Percentiles rank a stretch among this genome's conserved stretches.
These are phyloP conservation scores for Aphelinus atriplicis DNA, from an alignment of 1,140 invertebrate genomes.

Conservation along the genomic window DNA sequence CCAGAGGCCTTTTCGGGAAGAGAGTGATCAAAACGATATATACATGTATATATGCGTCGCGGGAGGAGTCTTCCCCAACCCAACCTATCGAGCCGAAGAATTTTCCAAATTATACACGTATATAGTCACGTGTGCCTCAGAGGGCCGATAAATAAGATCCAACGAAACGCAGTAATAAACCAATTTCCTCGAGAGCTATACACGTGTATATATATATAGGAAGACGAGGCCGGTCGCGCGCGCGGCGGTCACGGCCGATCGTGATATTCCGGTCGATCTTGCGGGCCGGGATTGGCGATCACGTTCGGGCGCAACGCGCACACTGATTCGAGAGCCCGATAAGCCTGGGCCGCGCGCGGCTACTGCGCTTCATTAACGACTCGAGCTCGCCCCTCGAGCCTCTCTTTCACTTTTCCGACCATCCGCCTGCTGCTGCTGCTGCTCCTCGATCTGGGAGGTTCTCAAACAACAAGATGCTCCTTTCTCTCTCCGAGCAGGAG, in stretches of 20 bases:
- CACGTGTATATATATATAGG: neutral
- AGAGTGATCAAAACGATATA: too few relatives aligned
- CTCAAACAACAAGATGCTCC: too few relatives aligned
- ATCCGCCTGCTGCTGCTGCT: neutral
- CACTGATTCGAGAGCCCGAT: neutral
- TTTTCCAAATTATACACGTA: too few relatives aligned
- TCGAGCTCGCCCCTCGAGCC: neutral
- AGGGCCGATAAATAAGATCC: too few relatives aligned
- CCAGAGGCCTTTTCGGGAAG: too few relatives aligned
- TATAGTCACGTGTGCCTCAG: too few relatives aligned
- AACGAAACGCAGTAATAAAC: too few relatives aligned
- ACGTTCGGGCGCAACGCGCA: neutral
- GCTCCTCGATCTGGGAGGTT: neutral
- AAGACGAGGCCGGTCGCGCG: neutral
- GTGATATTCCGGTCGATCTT: conserved; percentile 29
- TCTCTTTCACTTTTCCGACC: neutral
- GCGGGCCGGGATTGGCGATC: conserved; percentile 32
- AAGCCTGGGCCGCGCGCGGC: neutral
- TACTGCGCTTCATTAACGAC: conserved; percentile 2
- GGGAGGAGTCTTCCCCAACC: too few relatives aligned
- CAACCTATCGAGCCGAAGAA: too few relatives aligned
- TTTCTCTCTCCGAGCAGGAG: too few relatives aligned
- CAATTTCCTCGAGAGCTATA: neutral
- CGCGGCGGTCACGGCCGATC: neutral
- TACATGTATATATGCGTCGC: too few relatives aligned